phyloP scores from a whole-genome alignment of 2,888 invertebrate species.

The Prostheceraeus crozeri region DNA sequence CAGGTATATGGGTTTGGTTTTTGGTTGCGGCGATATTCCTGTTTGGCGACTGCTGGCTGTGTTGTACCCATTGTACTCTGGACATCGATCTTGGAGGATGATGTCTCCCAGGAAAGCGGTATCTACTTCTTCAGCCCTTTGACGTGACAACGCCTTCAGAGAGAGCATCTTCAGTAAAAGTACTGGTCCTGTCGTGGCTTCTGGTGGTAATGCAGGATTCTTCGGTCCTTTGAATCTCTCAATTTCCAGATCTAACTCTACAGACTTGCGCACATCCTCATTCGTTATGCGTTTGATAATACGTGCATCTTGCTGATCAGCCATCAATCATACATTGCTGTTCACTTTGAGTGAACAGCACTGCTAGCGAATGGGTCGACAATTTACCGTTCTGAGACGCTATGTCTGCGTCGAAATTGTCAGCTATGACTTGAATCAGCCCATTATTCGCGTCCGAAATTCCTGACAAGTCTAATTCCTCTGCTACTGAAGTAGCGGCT shows the following conservation, averaged over 20 bases:
- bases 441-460: slow-evolving; percentile 32
- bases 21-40: slow-evolving; percentile 35
- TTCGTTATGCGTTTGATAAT: slow-evolving; percentile 2
- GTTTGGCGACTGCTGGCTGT: slow-evolving; percentile 36
- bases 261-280: slow-evolving; percentile 6
- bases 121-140: slow-evolving; percentile 25
- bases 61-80: slow-evolving; percentile 41
- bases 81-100: neutral
- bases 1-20: slow-evolving; percentile 37
- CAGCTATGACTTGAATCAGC: slow-evolving; percentile 37
- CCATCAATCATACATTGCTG: neutral
- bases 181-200: slow-evolving; percentile 6
- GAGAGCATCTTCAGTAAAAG: slow-evolving; percentile 16
- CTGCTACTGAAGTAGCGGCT: slow-evolving; percentile 38
- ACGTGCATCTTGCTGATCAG: neutral
- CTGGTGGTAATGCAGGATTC: slow-evolving; percentile 34
- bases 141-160: slow-evolving; percentile 12
- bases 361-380: slow-evolving; percentile 39
- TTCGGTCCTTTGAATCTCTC: slow-evolving; percentile 33
- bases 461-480: neutral
- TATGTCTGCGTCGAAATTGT: slow-evolving; percentile 41
- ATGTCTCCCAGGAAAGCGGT: slow-evolving; percentile 36
- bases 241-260: slow-evolving; percentile 32
- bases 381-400: slow-evolving; percentile 38
- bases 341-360: slow-evolving; percentile 36